These are phyloP conservation scores for Ceyx melanurus DNA, from an alignment of 2,113 vertebrate genomes.

Conservation along the genomic window DNA sequence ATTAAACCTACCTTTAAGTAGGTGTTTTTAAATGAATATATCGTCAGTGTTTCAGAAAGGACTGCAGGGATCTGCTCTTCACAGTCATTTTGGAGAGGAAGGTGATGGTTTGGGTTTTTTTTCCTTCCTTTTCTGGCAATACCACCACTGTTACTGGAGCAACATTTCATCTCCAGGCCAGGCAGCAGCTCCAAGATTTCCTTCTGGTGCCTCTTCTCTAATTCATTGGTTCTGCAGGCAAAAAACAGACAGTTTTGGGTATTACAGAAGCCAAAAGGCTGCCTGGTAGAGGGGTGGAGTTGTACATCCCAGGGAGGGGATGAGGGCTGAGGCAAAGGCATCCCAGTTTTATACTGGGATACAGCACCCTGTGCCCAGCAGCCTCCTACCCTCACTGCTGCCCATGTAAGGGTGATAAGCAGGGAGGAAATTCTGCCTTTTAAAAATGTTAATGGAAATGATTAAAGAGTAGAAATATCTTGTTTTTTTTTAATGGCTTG, in stretches of 20 bases:
- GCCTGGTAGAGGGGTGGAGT: neutral
- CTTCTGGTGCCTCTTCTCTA: neutral
- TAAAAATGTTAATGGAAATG: neutral
- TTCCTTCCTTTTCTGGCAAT: neutral
- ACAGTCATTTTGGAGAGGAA: neutral
- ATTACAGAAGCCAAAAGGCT: neutral
- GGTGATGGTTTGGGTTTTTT: neutral
- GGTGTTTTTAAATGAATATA: neutral
- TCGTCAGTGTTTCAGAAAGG: neutral
- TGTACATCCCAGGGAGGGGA: neutral
- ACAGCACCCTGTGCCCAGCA: neutral
- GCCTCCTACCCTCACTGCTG: neutral
- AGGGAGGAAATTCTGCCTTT: neutral
- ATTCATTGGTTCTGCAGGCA: neutral
- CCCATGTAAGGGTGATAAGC: neutral
- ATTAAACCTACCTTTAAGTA: neutral
- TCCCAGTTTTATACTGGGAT: neutral
- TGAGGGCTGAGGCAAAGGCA: neutral
- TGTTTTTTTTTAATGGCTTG: neutral
- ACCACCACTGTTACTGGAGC: neutral
- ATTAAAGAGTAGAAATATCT: neutral
- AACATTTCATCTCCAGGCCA: accelerated
- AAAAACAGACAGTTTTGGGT: neutral
- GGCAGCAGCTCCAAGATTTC: neutral
- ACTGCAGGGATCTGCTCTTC: neutral